A percentile compares a stretch with the other conserved stretches of the same genome.
phyloP scores from a whole-genome alignment of 2,888 invertebrate genomes.

The Tachina grossa region DNA sequence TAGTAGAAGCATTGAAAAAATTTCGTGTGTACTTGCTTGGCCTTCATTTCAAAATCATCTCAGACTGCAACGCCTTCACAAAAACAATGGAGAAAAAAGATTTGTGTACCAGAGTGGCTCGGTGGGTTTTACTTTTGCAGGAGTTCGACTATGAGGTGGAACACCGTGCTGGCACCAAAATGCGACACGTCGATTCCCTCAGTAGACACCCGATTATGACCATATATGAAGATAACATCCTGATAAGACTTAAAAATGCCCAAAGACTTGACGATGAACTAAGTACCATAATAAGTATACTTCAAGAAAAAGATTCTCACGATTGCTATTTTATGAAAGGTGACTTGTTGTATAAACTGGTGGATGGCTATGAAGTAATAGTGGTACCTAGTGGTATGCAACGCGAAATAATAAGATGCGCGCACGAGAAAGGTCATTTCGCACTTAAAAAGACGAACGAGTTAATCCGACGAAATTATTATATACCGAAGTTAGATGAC shows the following conservation, averaged over 20 bases:
- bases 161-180: constrained; percentile 63
- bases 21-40: not conserved
- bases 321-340: constrained; percentile 66
- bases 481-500: not conserved
- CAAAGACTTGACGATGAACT: constrained; percentile 68
- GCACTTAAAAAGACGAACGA: not conserved
- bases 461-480: not conserved
- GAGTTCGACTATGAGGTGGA: constrained; percentile 67
- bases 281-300: constrained; percentile 59
- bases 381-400: constrained; percentile 58
- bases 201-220: constrained; percentile 52
- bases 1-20: constrained; percentile 23
- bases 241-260: constrained; percentile 48
- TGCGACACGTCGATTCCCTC: constrained; percentile 68
- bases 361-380: constrained; percentile 35
- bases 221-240: constrained; percentile 52
- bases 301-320: constrained; percentile 48
- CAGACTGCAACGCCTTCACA: constrained; percentile 71
- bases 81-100: constrained; percentile 69
- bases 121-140: constrained; percentile 61
- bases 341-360: no score
- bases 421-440: constrained; percentile 61
- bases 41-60: no score
- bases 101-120: constrained; percentile 61
- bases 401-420: constrained; percentile 61